These are phyloP conservation scores for Bungarus multicinctus DNA, from an alignment of 2,113 vertebrate genomes.

Conservation along the genomic window DNA sequence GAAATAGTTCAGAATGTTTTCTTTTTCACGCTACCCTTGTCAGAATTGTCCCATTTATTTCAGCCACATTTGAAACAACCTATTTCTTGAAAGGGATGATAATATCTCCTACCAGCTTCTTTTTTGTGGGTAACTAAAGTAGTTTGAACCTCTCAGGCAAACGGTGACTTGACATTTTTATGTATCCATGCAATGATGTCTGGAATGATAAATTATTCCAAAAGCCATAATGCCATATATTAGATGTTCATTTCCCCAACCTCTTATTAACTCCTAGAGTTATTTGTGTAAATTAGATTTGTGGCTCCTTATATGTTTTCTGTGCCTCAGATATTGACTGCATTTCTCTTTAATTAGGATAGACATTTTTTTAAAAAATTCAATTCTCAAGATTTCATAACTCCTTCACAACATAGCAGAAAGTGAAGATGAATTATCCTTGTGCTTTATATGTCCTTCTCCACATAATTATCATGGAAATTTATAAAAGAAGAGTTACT, in stretches of 20 bases:
- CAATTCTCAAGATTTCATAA: constrained; percentile 18
- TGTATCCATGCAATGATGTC: not conserved
- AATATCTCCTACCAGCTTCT: not conserved
- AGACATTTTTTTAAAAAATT: not conserved
- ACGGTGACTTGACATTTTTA: not conserved
- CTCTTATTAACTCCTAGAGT: constrained; percentile 14
- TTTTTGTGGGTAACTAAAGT: not conserved
- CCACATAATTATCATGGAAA: not conserved
- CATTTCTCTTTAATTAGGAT: constrained; percentile 23
- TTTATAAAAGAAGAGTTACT: not conserved
- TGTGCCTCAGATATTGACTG: constrained; percentile 16
- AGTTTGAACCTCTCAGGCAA: not conserved
- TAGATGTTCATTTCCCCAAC: not conserved
- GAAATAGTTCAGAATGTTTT: not conserved
- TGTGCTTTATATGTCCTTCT: not conserved
- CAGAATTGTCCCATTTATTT: not conserved
- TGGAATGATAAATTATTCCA: constrained; percentile 8
- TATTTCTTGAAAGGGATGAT: not conserved
- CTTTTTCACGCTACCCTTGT: not conserved
- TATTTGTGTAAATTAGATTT: constrained; percentile 4
- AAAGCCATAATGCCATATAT: not conserved
- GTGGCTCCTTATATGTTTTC: constrained; percentile 20
- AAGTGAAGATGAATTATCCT: not conserved
- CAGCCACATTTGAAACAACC: not conserved
- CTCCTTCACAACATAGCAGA: not conserved